phyloP scores from a whole-genome alignment of 2,113 vertebrate species.

The Cichladusa arquata region DNA sequence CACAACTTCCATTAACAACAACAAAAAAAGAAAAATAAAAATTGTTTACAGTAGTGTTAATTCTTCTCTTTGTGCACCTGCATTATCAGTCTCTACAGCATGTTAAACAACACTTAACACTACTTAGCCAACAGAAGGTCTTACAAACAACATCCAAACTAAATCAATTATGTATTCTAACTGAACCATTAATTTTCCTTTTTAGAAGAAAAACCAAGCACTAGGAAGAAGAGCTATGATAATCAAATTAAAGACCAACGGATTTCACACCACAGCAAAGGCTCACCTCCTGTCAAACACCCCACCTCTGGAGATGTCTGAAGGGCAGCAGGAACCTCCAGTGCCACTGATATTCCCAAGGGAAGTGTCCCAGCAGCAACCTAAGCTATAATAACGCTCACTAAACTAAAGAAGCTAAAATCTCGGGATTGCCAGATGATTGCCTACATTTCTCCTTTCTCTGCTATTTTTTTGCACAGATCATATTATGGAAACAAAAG shows the following conservation, averaged over 20 bases:
- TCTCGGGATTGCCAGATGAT: background rate
- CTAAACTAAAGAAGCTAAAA: background rate
- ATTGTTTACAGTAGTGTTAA: background rate
- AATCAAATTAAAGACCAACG: background rate
- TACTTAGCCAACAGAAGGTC: background rate
- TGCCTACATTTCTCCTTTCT: background rate
- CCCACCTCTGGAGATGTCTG: background rate
- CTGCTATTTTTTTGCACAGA: background rate
- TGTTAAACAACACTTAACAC: background rate
- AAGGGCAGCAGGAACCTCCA: background rate
- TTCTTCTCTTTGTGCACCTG: background rate
- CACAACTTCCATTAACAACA: background rate
- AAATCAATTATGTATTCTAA: background rate
- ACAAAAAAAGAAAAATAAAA: background rate
- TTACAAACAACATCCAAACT: background rate
- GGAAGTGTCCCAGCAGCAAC: background rate
- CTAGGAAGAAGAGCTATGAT: background rate
- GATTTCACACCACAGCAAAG: background rate
- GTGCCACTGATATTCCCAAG: background rate
- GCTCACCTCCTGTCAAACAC: background rate
- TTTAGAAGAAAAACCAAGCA: background rate
- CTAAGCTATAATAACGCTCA: background rate
- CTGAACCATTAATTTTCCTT: background rate
- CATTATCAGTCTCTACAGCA: background rate
- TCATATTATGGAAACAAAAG: background rate